Base-by-base conservation (phyloP, 2,888 invertebrate genomes). In the Dolichopus griseipennis region DNA sequence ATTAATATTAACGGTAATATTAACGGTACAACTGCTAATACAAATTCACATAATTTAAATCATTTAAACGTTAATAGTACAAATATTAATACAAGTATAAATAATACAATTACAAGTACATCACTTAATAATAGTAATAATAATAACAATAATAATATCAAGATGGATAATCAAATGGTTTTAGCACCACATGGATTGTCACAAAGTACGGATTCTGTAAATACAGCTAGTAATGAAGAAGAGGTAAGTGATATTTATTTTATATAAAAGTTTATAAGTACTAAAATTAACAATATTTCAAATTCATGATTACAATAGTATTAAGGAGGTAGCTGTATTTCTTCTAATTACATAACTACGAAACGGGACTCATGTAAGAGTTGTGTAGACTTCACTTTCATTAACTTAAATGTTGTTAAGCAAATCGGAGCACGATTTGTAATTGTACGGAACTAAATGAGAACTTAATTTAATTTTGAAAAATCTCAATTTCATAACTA, bases 171-270 rank as follows among this genome's bases (percentile, higher is more conserved):
- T 76, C 80, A 79, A 77, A 81, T 81, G 78, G 87, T 88, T 74
- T 84, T 88, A 74, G 86, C 88, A 74, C 86, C 88, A 79, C 85
- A 90, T 80, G 90, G 93, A 78, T 87, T 93, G 79, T 95, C 95
- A 82, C 95, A 96, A 85, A 95, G 95, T 85, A 95, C 96, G 95
- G 96, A 96, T 85, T 95, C 95, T 77, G 96, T 96, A 81, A 95
- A 95, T 85, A 95, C 95, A 76, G 90, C 90, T 80, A 92, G 93
- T 82, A 92, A 94, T 82, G 96, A 97, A 86, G 97, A 96, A 88
- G 97, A 96, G 95, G 97, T 96, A 78, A 86, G 90, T 83, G 37
- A 7, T 37, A 7, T 37, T 37, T 37, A 7, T 37, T 37, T 37
- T 37, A 1, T 4, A 5, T 37, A 37, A 5, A 7, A 37, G n/a